phyloP scores from a whole-genome alignment of 2,797 vertebrate species.

The Mastacembelus armatus region DNA sequence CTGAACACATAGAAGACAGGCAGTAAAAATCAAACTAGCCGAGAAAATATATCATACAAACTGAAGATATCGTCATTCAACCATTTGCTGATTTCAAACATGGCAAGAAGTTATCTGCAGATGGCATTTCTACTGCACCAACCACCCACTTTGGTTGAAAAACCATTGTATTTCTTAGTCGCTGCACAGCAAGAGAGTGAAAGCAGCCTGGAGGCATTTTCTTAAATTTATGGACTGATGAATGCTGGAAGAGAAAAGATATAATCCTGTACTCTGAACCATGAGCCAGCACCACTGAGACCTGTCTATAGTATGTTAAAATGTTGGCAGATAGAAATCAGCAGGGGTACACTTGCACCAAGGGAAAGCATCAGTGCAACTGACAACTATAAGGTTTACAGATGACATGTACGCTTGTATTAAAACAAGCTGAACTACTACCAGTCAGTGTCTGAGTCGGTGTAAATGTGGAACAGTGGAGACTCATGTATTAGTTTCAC shows the following conservation, averaged over 20 bases:
- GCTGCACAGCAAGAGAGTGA: constrained; percentile 1
- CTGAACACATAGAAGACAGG: constrained; percentile 72
- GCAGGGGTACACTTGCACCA: not conserved
- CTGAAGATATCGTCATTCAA: constrained; percentile 4
- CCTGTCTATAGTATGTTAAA: not conserved
- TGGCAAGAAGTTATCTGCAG: not conserved
- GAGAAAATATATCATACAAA: not conserved
- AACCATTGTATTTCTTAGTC: not conserved
- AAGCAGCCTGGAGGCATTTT: constrained; percentile 2
- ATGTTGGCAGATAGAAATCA: constrained; percentile 1
- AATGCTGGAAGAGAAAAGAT: constrained; percentile 12
- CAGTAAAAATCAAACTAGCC: not conserved
- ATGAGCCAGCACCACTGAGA: not conserved
- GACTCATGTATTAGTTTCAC: constrained; percentile 6
- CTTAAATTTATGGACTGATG: constrained; percentile 20
- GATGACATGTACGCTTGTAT: constrained; percentile 43
- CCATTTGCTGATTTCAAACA: constrained; percentile 1
- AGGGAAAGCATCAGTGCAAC: not conserved
- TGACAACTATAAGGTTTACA: constrained; percentile 20
- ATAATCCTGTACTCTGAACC: constrained; percentile 2
- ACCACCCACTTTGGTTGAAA: not conserved
- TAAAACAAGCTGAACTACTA: constrained; percentile 38
- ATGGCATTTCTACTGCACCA: not conserved
- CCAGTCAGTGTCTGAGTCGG: constrained; percentile 4
- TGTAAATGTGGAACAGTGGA: not conserved